A percentile compares a stretch with the other conserved stretches of the same genome.
Evolutionary conservation across 2,113 vertebrate genomes (phyloP).

Genomic region (Labeo catla): DNA sequence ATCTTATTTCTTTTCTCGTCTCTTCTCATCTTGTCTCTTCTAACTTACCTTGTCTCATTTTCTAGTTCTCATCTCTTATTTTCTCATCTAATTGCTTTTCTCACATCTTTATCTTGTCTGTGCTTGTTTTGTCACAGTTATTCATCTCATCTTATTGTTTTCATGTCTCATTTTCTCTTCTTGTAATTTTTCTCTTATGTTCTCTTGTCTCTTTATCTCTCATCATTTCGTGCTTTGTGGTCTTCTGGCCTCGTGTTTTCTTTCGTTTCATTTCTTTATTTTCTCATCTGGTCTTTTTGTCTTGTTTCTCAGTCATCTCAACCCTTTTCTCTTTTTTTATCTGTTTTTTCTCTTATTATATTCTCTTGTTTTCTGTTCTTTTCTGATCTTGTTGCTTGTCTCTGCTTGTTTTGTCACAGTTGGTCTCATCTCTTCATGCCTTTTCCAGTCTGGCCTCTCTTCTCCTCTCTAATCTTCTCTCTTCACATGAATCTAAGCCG

Average conservation of each 20-base stretch:
- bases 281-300: background rate
- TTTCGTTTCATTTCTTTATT: background rate
- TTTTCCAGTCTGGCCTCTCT: background rate
- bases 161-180: background rate
- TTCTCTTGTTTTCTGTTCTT: background rate
- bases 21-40: too few relatives aligned
- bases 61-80: background rate
- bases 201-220: background rate
- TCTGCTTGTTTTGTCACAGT: background rate
- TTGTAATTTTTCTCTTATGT: background rate
- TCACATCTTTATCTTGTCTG: background rate
- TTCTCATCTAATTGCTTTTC: background rate
- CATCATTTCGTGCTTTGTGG: background rate
- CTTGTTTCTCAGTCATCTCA: background rate
- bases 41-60: too few relatives aligned
- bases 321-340: background rate
- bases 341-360: background rate
- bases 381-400: background rate
- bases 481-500: background rate
- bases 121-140: background rate
- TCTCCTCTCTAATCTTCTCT: background rate
- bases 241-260: background rate
- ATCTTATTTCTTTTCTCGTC: too few relatives aligned
- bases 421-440: background rate
- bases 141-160: background rate